A percentile compares a stretch with the other conserved stretches of the same genome.
These are phyloP conservation scores for Opisthograptis luteolata DNA, from an alignment of 2,888 invertebrate genomes.

Conservation along the genomic window DNA sequence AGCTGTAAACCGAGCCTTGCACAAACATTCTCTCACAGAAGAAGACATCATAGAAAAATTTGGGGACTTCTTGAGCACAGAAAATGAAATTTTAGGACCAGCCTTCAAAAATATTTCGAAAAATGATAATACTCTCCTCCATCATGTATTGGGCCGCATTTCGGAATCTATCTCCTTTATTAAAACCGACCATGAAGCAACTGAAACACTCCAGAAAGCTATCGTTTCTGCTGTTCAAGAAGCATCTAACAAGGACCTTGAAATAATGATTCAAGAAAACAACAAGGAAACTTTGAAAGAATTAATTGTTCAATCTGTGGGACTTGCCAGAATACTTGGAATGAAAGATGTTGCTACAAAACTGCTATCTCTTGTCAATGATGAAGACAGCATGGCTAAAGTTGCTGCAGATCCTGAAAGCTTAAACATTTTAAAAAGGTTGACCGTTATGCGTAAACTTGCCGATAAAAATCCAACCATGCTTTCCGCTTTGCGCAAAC, in stretches of 20 bases:
- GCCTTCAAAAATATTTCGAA: conserved; percentile 87
- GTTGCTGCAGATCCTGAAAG: conserved; percentile 84
- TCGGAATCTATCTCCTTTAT: conserved; percentile 85
- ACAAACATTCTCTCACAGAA: conserved; percentile 77
- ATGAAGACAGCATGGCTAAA: conserved; percentile 82
- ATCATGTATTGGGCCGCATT: conserved; percentile 85
- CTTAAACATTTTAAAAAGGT: conserved; percentile 87
- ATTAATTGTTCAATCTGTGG: conserved; percentile 86
- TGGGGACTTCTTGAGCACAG: conserved; percentile 85
- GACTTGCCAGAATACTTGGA: conserved; percentile 88
- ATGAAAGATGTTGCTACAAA: conserved; percentile 86
- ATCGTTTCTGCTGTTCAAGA: conserved; percentile 87
- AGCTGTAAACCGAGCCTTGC: conserved; percentile 73
- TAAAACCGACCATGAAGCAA: conserved; percentile 86
- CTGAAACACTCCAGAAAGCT: conserved; percentile 87
- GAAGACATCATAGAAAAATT: conserved; percentile 86
- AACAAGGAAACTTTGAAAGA: conserved; percentile 73
- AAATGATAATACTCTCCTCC: conserved; percentile 84
- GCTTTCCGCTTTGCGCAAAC: conserved; percentile 84
- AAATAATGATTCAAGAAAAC: conserved; percentile 79
- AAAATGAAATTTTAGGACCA: conserved; percentile 84
- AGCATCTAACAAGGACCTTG: conserved; percentile 84
- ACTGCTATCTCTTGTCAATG: conserved; percentile 79
- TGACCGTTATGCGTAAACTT: conserved; percentile 88
- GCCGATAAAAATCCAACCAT: conserved; percentile 87